Base-by-base conservation (phyloP, 2,888 invertebrate species). In the Macrophya alboannulata region DNA sequence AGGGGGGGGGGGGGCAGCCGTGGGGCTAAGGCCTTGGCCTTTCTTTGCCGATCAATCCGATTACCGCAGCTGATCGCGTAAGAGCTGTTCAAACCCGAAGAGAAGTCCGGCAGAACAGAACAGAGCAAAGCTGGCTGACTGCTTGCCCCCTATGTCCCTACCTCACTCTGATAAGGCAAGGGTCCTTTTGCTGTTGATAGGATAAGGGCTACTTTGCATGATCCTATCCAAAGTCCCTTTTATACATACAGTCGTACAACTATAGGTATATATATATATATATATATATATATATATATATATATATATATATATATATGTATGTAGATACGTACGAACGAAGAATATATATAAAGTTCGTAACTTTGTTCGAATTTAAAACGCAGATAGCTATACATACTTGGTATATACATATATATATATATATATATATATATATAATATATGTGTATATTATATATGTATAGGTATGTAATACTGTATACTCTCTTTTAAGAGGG, bases 201-300 rank as follows among this genome's bases (percentile, higher is more conserved):
- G 82, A 83, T 83, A 83, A 83, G 65, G 68, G 68, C 65, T 83
- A 48, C 48, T 83, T 83, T 83, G 82, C 82, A 83, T 83, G 82
- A 83, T 83, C 82, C 82, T 45, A 83, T 83, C 82, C 31, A 45
- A 48, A 83, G 82, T 68, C 48, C 48, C 40, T 59, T 31, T 31
- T 81, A 81, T 37, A 51, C 12, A 9, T 40, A 51, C 12, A 9
- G 17, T 40, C 21, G n/a, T 40, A 72, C 17, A 17, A 17, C 15
- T 5, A 37, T 72, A 71, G 25, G 40, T 71, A 31, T 9, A 71
- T 15, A 2, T 31, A 31, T 8, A 71, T 71, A 72, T 31, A 15
- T 72, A n/a, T 6, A 25, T 25, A 12, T 10, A 74, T 21, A 74
- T 10, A n/a, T 12, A 74, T 74, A 37, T 21, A 68, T 25, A 2